phyloP scores from a whole-genome alignment of 2,113 vertebrate genomes.

The Caranx melampygus region DNA sequence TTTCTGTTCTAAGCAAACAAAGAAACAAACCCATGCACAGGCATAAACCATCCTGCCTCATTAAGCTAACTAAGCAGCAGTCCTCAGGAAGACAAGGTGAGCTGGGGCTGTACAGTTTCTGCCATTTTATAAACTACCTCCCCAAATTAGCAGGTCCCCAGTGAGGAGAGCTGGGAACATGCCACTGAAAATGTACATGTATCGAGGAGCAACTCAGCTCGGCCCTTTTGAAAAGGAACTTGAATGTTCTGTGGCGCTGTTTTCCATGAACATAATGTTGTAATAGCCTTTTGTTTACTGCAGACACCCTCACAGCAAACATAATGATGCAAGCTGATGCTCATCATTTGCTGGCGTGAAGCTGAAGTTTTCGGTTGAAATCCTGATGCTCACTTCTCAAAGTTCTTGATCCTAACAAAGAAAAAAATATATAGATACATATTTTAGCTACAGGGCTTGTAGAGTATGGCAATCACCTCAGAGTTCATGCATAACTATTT shows the following conservation, averaged over 20 bases:
- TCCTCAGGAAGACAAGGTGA: constrained; percentile 52
- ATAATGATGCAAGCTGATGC: constrained; percentile 27
- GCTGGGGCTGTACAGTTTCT: constrained; percentile 29
- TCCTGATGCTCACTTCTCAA: background rate
- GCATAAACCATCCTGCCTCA: constrained; percentile 33
- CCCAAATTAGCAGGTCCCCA: constrained; percentile 61
- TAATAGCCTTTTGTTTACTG: constrained; percentile 10
- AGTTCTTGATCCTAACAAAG: background rate
- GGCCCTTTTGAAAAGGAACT: constrained; percentile 34
- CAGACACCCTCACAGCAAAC: constrained; percentile 7
- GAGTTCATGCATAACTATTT: constrained; percentile 22
- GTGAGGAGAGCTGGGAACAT: constrained; percentile 32
- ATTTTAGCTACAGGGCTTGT: background rate
- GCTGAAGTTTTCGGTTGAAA: constrained; percentile 1
- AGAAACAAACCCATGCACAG: constrained; percentile 2
- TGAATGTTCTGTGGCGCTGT: background rate
- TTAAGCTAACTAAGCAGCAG: constrained; percentile 60
- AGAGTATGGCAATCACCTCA: constrained; percentile 6
- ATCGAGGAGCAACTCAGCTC: constrained; percentile 1
- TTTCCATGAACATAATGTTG: constrained; percentile 5
- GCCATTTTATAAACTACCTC: constrained; percentile 61
- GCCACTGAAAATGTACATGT: constrained; percentile 23
- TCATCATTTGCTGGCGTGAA: constrained; percentile 14
- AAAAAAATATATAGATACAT: no score
- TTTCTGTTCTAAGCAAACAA: constrained; percentile 27